Conservation (phyloP, 2,113 vertebrate genomes). For the Protomyctophum bolini region DNA sequence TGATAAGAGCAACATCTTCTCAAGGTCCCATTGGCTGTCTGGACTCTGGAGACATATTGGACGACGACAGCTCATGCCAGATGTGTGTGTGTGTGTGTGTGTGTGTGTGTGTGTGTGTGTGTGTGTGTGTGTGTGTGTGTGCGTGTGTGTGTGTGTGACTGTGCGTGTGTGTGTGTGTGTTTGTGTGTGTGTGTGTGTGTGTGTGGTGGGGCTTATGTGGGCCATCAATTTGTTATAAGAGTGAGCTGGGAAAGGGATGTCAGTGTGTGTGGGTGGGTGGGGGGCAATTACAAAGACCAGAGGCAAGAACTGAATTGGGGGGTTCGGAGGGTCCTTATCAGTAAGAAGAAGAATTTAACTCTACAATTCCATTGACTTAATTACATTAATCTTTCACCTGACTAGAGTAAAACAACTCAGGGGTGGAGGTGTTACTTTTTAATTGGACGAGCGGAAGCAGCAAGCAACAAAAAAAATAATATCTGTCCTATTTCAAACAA, state of each 20-base stretch:
- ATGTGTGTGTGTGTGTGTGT: background rate
- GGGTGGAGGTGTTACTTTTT: background rate
- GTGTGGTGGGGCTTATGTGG: background rate
- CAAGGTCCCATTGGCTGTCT: constrained; percentile 24
- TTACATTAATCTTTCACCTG: constrained; percentile 3
- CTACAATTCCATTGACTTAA: constrained; percentile 3
- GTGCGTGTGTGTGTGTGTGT: too few species aligned
- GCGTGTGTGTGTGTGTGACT: background rate
- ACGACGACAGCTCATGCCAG: constrained; percentile 23
- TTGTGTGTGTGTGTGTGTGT: background rate
- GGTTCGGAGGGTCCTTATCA: too few species aligned
- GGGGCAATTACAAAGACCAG: too few species aligned
- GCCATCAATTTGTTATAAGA: background rate
- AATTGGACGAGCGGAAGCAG: background rate
- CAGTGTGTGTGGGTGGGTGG: background rate
- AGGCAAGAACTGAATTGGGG: too few species aligned
- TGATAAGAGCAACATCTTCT: constrained; percentile 17
- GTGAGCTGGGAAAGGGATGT: background rate
- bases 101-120: background rate
- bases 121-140: background rate
- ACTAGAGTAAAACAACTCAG: background rate
- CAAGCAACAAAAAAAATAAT: background rate
- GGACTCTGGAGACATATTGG: constrained; percentile 1
- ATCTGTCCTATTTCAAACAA: constrained; percentile 28
- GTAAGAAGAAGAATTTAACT: background rate